A percentile compares a stretch with the other conserved stretches of the same genome.
These are phyloP conservation scores for Hirtodrosophila trivittata DNA, from an alignment of 2,888 invertebrate species.

Conservation along the genomic window DNA sequence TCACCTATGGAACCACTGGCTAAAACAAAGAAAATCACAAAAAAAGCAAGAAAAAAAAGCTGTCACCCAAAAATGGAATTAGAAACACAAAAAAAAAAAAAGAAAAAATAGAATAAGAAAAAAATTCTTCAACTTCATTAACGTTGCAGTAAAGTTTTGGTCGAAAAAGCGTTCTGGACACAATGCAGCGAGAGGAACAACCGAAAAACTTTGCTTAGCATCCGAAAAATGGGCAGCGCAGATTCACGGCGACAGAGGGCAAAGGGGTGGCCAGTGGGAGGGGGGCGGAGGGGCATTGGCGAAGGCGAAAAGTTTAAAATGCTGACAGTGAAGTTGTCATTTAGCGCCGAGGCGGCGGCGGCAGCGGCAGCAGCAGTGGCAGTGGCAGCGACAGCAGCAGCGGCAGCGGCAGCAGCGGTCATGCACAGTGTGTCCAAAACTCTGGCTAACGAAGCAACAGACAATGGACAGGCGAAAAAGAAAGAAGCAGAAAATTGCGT, in stretches of 20 bases:
- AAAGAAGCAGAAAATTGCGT: conserved; percentile 71
- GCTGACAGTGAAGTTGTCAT: conserved; percentile 76
- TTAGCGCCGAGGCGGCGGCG: conserved; percentile 54
- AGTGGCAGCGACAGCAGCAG: conserved; percentile 5
- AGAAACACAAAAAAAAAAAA: conserved; percentile 23
- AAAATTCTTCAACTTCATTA: conserved; percentile 70
- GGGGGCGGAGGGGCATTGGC: not conserved
- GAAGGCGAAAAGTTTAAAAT: conserved; percentile 63
- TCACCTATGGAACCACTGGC: no score
- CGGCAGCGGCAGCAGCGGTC: conserved; percentile 10
- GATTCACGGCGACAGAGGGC: conserved; percentile 7
- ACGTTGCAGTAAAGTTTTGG: conserved; percentile 65
- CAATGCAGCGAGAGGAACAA: conserved; percentile 48
- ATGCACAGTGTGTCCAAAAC: conserved; percentile 64
- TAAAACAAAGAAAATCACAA: conserved; percentile 17
- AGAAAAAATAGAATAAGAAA: no score
- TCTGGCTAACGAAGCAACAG: conserved; percentile 69
- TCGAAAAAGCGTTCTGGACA: conserved; percentile 38
- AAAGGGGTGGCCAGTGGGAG: not conserved
- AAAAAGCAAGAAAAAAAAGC: conserved; percentile 5
- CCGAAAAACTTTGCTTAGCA: conserved; percentile 57
- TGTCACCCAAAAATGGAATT: conserved; percentile 32
- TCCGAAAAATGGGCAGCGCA: conserved; percentile 59
- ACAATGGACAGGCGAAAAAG: conserved; percentile 55
- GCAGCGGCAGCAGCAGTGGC: conserved; percentile 14